Base-by-base conservation (phyloP, 1,140 invertebrate genomes). In the Phymorhynchus buccinoides region DNA sequence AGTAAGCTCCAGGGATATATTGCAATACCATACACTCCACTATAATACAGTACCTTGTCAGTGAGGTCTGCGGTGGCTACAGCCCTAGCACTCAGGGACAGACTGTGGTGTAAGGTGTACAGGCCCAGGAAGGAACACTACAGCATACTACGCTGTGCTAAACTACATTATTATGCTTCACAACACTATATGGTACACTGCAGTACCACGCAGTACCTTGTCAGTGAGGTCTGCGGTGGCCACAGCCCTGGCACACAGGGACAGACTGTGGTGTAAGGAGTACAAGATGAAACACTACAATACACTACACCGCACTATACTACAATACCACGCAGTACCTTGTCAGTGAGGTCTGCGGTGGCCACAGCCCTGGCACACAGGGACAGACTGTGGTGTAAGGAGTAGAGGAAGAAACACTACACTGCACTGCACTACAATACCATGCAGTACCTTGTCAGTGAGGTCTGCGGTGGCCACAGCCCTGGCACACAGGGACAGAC, bases 41-140 rank as follows among this genome's bases (percentile, higher is more conserved):
- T n/a, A n/a, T n/a, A n/a, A n/a, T n/a, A n/a, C n/a, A n/a, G 6
- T 78, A 82, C 81, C 81, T 44, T 83, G 39, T 35, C 52, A 18
- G 81, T 83, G 66, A 83, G 81, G 39, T 71, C 41, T 16, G 66
- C 41, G 27, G 80, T 66, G 80, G 56, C 62, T 35, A 83, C 56
- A 22, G 44, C 41, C 7, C 39, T 16, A 7, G 81, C 81, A 44
- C 81, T 71, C 12, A 66, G 81, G 3, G 81, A 18, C 62, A 83
- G 66, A 44, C 81, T 83, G 1, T 73, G 81, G 39, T 44, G 81
- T 41, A 83, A 27, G 30, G 66, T 42, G 3, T 2, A 41, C 3
- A 83, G 81, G 3, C 81, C 81, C 37, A 83, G 44, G 71, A 75
- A 75, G n/a, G n/a, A n/a, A n/a, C n/a, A n/a, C n/a, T n/a, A n/a